Percentiles rank a stretch among this genome's conserved stretches.
These are phyloP conservation scores for Nomada hirtipes DNA, from an alignment of 2,888 invertebrate genomes.

Conservation along the genomic window DNA sequence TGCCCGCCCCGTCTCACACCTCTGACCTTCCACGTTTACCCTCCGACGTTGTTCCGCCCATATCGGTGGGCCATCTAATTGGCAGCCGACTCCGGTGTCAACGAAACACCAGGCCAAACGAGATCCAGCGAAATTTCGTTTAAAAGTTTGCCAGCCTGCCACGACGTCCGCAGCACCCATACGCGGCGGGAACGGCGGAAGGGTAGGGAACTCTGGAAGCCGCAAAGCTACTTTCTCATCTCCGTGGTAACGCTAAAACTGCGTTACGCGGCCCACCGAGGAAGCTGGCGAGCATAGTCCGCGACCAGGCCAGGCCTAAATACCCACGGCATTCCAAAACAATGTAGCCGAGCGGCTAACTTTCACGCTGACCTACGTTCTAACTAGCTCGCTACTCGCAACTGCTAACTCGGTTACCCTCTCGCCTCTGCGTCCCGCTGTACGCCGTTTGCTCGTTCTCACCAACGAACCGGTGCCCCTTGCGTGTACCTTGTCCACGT, in stretches of 20 bases:
- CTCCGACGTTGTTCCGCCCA: slow-evolving; percentile 40
- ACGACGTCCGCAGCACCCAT: slow-evolving; percentile 33
- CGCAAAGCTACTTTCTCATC: slow-evolving; percentile 76
- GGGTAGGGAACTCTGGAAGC: slow-evolving; percentile 60
- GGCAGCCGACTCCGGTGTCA: slow-evolving; percentile 52
- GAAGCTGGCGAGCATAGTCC: slow-evolving; percentile 46
- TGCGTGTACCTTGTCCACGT: slow-evolving; percentile 14
- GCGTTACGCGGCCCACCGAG: slow-evolving; percentile 72
- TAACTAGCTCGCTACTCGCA: slow-evolving; percentile 76
- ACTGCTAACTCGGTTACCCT: slow-evolving; percentile 80
- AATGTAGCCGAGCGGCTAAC: slow-evolving; percentile 78
- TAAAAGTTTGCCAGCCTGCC: slow-evolving; percentile 75
- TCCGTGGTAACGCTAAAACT: slow-evolving; percentile 70
- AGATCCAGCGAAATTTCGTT: slow-evolving; percentile 79
- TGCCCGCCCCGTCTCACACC: neutral
- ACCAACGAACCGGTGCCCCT: neutral
- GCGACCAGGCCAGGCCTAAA: slow-evolving; percentile 74
- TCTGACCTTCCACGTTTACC: neutral
- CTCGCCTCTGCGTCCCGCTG: neutral
- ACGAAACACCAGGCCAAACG: slow-evolving; percentile 71
- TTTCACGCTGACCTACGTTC: slow-evolving; percentile 77
- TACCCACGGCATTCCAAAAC: slow-evolving; percentile 79
- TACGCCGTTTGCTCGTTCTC: slow-evolving; percentile 1
- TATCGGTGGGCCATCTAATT: slow-evolving; percentile 66
- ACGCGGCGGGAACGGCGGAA: slow-evolving; percentile 23